Evolutionary conservation across 2,113 vertebrate species (phyloP).

Genomic region (Atlantisia rogersi): DNA sequence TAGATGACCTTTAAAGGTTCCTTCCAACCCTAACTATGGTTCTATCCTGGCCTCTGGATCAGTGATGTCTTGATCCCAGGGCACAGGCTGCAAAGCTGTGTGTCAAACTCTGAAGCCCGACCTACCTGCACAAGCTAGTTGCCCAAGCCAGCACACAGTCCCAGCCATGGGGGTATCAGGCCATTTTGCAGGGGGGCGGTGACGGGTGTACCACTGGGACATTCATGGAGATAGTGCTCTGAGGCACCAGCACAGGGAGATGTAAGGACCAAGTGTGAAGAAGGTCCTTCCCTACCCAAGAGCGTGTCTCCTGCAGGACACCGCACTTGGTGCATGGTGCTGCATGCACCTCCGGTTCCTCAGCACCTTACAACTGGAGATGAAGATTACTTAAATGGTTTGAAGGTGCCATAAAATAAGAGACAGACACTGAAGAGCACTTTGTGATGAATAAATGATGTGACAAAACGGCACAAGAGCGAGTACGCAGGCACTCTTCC

Average conservation of each 20-base stretch:
- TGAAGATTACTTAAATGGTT: not conserved
- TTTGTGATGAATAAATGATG: slow-evolving; percentile 48
- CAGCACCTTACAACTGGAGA: not conserved
- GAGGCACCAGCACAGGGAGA: not conserved
- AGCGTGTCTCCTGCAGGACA: fast-evolving
- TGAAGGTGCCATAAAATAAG: not conserved
- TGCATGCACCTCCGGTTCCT: not conserved
- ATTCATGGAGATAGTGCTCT: not conserved
- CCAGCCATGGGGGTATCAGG: not conserved
- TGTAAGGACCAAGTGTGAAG: not conserved
- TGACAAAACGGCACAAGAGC: slow-evolving; percentile 4
- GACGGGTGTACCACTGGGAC: not conserved
- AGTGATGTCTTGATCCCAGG: not conserved
- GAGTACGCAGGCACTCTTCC: fast-evolving
- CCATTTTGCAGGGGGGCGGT: not conserved
- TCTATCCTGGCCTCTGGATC: not conserved
- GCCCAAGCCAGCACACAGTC: fast-evolving
- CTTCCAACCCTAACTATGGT: not conserved
- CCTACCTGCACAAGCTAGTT: not conserved
- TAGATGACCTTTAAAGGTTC: not conserved
- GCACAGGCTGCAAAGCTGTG: not conserved
- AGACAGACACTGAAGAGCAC: not conserved
- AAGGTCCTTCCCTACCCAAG: not conserved
- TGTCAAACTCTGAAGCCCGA: not conserved
- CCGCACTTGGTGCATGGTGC: too few relatives aligned